Evolutionary conservation across 2,113 vertebrate species (phyloP).

Genomic region (Manacus vitellinus): DNA sequence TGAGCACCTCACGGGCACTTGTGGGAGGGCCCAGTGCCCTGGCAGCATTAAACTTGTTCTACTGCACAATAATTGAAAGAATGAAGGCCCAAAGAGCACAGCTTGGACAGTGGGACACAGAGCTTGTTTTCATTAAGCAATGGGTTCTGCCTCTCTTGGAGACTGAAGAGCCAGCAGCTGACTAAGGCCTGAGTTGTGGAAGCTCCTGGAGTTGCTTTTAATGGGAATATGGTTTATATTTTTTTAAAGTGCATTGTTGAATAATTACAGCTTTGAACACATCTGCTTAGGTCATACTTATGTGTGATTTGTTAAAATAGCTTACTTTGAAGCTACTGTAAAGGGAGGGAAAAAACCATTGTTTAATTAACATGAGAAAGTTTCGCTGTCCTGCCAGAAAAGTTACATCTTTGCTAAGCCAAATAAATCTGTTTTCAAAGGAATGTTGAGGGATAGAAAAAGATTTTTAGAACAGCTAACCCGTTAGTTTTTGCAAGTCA

Average conservation of each 20-base stretch:
- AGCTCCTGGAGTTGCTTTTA: background rate
- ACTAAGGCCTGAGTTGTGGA: background rate
- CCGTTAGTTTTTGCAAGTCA: background rate
- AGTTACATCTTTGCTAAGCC: background rate
- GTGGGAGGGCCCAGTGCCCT: background rate
- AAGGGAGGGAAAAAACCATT: background rate
- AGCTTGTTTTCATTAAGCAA: background rate
- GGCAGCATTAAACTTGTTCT: background rate
- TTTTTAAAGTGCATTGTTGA: background rate
- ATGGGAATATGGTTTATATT: background rate
- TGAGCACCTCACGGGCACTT: rapidly evolving
- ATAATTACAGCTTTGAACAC: background rate
- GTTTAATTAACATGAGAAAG: background rate
- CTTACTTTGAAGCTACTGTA: background rate
- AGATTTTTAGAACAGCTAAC: background rate
- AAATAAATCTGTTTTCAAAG: background rate
- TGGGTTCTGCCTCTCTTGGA: background rate
- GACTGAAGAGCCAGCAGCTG: background rate
- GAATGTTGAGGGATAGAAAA: background rate
- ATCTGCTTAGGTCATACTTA: background rate
- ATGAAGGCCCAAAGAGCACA: background rate
- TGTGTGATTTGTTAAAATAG: background rate
- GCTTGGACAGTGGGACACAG: background rate
- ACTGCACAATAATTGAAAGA: background rate
- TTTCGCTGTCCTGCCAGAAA: background rate